A percentile compares a stretch with the other conserved stretches of the same genome.
phyloP scores from a whole-genome alignment of 2,888 invertebrate genomes.

The Meteorus cinctellus region DNA sequence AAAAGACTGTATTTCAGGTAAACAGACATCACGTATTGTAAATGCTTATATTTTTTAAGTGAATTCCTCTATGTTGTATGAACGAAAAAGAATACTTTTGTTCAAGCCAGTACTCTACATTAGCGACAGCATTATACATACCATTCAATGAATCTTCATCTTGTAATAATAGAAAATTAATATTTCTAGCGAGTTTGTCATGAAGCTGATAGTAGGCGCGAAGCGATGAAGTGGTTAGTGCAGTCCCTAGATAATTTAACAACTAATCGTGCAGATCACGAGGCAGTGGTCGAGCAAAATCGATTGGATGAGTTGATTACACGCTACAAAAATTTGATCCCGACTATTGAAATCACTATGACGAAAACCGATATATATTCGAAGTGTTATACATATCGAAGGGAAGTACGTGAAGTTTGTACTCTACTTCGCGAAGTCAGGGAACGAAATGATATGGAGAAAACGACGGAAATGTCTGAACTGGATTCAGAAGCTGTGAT shows the following conservation, averaged over 20 bases:
- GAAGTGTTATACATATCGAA: slow-evolving; percentile 92
- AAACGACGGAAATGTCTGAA: slow-evolving; percentile 81
- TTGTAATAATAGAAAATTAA: neutral
- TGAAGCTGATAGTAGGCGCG: slow-evolving; percentile 91
- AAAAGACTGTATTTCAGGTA: slow-evolving; percentile 93
- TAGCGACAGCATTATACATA: no score
- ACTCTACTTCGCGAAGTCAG: slow-evolving; percentile 85
- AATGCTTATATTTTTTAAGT: no score
- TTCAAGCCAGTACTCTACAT: no score
- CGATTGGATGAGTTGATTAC: slow-evolving; percentile 87
- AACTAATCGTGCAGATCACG: slow-evolving; percentile 86
- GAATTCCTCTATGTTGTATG: no score
- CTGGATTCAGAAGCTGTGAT: slow-evolving; percentile 84
- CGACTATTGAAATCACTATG: slow-evolving; percentile 93
- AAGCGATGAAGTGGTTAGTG: slow-evolving; percentile 96
- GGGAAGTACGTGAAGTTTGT: slow-evolving; percentile 90
- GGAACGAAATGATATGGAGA: slow-evolving; percentile 81
- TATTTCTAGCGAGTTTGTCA: slow-evolving; percentile 85
- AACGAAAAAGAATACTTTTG: no score
- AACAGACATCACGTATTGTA: slow-evolving; percentile 59
- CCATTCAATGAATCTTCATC: no score
- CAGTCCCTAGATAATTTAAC: slow-evolving; percentile 91
- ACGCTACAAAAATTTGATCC: slow-evolving; percentile 92
- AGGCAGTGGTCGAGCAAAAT: slow-evolving; percentile 86
- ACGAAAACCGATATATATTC: slow-evolving; percentile 94